These are phyloP conservation scores for Phortica okadai DNA, from an alignment of 2,888 invertebrate genomes.

Conservation along the genomic window DNA sequence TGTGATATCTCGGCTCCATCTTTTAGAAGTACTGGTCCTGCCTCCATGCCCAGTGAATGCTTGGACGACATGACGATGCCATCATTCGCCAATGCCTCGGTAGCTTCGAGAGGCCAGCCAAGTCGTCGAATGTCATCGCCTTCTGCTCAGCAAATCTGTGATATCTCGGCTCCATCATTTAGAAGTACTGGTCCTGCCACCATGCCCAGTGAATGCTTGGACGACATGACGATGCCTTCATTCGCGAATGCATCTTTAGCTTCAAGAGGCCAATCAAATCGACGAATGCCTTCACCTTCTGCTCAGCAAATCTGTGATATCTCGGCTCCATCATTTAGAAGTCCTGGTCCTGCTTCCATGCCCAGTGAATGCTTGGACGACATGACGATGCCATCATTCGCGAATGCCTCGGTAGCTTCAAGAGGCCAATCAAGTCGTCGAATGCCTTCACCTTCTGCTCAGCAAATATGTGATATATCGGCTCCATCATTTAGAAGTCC, in stretches of 20 bases:
- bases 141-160: neutral
- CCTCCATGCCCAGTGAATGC: neutral
- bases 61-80: neutral
- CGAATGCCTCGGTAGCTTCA: too few species aligned
- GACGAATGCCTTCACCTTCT: neutral
- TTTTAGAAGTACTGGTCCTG: too few species aligned
- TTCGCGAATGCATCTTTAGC: neutral
- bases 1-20: too few species aligned
- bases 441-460: too few species aligned
- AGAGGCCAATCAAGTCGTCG: too few species aligned
- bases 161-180: too few species aligned
- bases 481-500: conserved; percentile 12
- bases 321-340: too few species aligned
- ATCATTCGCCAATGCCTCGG: conserved; percentile 24
- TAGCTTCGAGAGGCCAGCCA: neutral
- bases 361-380: too few species aligned
- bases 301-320: neutral
- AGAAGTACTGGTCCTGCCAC: neutral
- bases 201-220: neutral
- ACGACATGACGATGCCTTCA: neutral
- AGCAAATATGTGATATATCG: too few species aligned
- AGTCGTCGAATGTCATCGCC: neutral
- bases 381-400: too few species aligned
- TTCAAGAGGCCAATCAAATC: neutral
- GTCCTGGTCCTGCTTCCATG: too few species aligned